Evolutionary conservation across 2,113 vertebrate species (phyloP).

Genomic region (Antidorcas marsupialis): DNA sequence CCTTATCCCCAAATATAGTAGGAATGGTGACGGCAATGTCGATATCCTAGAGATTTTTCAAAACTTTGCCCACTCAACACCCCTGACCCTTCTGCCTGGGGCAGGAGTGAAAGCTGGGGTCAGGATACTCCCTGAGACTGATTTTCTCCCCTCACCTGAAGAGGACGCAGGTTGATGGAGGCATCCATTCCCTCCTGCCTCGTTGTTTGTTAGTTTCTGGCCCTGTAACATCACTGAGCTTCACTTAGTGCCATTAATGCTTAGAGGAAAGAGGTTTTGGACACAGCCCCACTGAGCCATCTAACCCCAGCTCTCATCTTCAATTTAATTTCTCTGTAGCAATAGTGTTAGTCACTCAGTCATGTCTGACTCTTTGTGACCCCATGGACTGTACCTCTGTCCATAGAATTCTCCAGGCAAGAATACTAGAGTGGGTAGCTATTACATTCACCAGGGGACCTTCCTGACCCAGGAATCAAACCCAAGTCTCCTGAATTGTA

Average conservation of each 20-base stretch:
- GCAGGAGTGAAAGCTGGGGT: rapidly evolving
- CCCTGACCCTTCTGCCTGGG: not conserved
- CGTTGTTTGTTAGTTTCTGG: not conserved
- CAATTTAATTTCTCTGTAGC: not conserved
- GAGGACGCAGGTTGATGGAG: not conserved
- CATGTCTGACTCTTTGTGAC: not conserved
- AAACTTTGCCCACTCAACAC: not conserved
- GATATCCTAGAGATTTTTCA: not conserved
- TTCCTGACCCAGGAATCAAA: not conserved
- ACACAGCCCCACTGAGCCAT: not conserved
- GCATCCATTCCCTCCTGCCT: not conserved
- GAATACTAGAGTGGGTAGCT: not conserved
- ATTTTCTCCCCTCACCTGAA: not conserved
- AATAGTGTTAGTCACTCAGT: not conserved
- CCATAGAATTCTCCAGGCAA: not conserved
- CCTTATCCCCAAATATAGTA: not conserved
- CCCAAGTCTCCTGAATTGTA: not conserved
- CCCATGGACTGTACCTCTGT: not conserved
- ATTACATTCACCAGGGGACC: not conserved
- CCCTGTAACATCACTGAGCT: rapidly evolving
- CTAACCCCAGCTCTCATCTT: not conserved
- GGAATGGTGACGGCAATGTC: rapidly evolving
- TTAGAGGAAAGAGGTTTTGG: not conserved
- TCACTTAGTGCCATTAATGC: rapidly evolving
- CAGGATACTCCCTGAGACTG: not conserved